Conservation (phyloP, 2,113 vertebrate species). For the Trematomus loennbergii region DNA sequence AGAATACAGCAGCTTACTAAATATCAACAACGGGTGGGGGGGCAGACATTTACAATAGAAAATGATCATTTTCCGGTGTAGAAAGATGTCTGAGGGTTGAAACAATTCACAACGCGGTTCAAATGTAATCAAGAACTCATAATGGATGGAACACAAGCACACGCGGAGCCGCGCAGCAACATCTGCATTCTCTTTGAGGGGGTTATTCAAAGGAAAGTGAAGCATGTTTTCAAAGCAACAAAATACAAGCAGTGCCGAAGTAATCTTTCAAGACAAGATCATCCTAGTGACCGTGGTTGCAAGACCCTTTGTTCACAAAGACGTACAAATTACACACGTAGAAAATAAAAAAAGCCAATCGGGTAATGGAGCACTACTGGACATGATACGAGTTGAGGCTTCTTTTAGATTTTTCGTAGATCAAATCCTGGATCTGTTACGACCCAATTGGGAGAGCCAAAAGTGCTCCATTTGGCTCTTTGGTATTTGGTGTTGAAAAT, state of each 20-base stretch:
- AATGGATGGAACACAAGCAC: constrained; percentile 63
- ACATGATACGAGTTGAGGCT: constrained; percentile 25
- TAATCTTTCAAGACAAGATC: constrained; percentile 37
- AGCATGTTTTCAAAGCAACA: constrained; percentile 46
- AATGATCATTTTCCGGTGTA: constrained; percentile 63
- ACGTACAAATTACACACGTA: constrained; percentile 68
- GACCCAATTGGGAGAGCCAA: constrained; percentile 44
- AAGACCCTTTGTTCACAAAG: constrained; percentile 59
- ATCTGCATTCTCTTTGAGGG: constrained; percentile 23
- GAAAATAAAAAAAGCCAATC: constrained; percentile 12
- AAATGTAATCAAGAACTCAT: constrained; percentile 44
- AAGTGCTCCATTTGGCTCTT: constrained; percentile 62
- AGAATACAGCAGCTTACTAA: constrained; percentile 79
- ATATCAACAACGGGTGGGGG: constrained; percentile 64
- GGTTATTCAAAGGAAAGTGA: constrained; percentile 32
- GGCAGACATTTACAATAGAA: constrained; percentile 78
- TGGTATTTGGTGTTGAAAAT: constrained; percentile 76
- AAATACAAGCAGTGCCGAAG: constrained; percentile 59
- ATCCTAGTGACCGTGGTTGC: constrained; percentile 34
- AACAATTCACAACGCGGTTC: constrained; percentile 49
- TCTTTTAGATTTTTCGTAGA: constrained; percentile 23
- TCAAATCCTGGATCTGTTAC: constrained; percentile 38
- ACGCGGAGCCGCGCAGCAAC: constrained; percentile 42
- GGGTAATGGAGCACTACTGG: constrained; percentile 46
- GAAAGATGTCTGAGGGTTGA: constrained; percentile 64